A percentile compares a stretch with the other conserved stretches of the same genome.
phyloP scores from a whole-genome alignment of 2,888 invertebrate genomes.

The Rhorus exstirpatorius region DNA sequence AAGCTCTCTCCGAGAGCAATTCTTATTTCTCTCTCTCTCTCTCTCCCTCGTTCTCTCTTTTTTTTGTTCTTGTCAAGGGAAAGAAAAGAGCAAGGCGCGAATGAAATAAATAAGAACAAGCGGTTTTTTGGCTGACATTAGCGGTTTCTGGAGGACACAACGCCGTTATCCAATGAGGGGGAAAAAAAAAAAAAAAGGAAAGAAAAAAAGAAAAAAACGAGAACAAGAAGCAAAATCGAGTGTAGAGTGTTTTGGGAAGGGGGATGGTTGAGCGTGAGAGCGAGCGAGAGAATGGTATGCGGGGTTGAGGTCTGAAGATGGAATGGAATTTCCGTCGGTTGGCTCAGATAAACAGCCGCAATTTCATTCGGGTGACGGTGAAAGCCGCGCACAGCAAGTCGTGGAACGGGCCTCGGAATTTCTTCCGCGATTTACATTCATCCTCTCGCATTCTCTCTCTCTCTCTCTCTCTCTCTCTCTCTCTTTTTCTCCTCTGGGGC shows the following conservation, averaged over 20 bases:
- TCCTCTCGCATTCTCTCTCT: constrained; percentile 26
- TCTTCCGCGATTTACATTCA: constrained; percentile 75
- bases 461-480: constrained; percentile 37
- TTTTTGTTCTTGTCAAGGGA: constrained; percentile 37
- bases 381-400: constrained; percentile 59
- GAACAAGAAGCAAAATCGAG: constrained; percentile 30
- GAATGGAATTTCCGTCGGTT: constrained; percentile 81
- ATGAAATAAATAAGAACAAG: constrained; percentile 74
- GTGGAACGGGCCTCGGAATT: constrained; percentile 74
- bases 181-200: no score
- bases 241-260: constrained; percentile 1
- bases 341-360: constrained; percentile 81
- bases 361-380: constrained; percentile 74
- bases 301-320: constrained; percentile 67
- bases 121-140: constrained; percentile 50
- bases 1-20: constrained; percentile 1
- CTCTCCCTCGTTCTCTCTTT: constrained; percentile 7
- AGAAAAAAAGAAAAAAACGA: constrained; percentile 21
- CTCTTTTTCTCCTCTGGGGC: constrained; percentile 3
- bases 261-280: not conserved
- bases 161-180: no score
- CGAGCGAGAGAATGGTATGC: not conserved
- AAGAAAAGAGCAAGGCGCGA: constrained; percentile 55
- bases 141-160: constrained; percentile 34
- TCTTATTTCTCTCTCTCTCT: no score